Evolutionary conservation across 2,888 invertebrate species (phyloP).

Genomic region (Pristionchus exspectatus): DNA sequence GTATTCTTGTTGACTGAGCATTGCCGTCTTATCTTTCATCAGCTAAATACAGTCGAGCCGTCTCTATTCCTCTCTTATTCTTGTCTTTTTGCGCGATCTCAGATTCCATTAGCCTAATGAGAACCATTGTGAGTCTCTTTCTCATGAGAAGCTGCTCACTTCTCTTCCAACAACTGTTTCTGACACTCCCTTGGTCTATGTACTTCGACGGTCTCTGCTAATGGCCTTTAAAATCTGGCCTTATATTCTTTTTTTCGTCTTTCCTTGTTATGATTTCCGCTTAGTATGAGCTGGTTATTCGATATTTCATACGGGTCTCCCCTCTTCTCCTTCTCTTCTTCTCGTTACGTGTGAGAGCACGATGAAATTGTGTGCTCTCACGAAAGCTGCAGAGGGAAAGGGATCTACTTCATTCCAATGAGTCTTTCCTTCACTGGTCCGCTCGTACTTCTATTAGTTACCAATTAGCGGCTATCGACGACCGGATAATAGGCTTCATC

Average conservation of each 20-base stretch:
- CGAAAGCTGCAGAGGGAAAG: slow-evolving; percentile 1
- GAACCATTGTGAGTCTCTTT: neutral
- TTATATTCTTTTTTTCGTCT: neutral
- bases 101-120: slow-evolving; percentile 20
- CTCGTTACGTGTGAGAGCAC: neutral
- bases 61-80: neutral
- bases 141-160: neutral
- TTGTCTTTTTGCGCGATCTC: neutral
- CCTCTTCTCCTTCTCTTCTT: neutral
- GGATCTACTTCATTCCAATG: neutral
- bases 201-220: neutral
- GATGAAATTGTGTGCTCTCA: slow-evolving; percentile 2
- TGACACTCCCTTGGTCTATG: neutral
- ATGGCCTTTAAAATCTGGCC: neutral
- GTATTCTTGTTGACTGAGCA: neutral
- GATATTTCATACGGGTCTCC: neutral
- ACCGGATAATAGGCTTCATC: slow-evolving; percentile 32
- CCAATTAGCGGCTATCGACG: neutral
- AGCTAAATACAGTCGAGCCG: neutral
- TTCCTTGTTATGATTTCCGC: neutral
- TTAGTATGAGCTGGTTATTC: neutral
- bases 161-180: neutral
- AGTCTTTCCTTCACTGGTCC: neutral
- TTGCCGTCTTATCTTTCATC: neutral
- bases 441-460: neutral